phyloP scores from a whole-genome alignment of 1,140 invertebrate genomes.

The Acyrthosiphon pisum region DNA sequence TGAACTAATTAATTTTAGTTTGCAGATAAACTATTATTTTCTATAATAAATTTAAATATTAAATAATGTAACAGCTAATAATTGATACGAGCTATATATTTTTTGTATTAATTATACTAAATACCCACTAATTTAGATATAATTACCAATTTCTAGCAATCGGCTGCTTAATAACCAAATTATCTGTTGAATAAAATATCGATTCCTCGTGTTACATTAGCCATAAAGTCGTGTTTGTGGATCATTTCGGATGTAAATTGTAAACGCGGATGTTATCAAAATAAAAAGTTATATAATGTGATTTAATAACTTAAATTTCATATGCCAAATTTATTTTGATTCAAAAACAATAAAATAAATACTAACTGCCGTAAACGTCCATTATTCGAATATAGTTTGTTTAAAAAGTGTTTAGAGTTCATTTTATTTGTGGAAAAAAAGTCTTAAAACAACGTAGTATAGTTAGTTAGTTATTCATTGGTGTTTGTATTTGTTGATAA shows the following conservation, averaged over 20 bases:
- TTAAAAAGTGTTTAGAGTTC: background rate
- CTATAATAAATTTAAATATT: background rate
- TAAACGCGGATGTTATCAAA: background rate
- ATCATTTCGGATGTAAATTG: background rate
- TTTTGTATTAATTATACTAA: background rate
- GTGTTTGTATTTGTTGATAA: conserved; percentile 10
- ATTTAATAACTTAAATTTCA: background rate
- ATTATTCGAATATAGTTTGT: background rate
- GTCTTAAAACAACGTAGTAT: background rate
- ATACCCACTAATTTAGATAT: background rate
- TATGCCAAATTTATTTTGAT: background rate
- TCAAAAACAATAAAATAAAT: background rate
- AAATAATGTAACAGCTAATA: background rate
- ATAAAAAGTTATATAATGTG: background rate
- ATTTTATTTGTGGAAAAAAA: background rate
- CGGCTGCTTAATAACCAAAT: background rate
- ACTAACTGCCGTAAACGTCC: background rate
- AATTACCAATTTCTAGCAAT: background rate
- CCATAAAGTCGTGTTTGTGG: background rate
- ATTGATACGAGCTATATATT: background rate
- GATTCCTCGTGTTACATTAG: background rate
- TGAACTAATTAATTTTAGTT: background rate
- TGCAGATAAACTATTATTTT: background rate
- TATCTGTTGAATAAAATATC: background rate
- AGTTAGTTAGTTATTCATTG: background rate